These are phyloP conservation scores for Myotis findleyi DNA, from an alignment of 2,797 vertebrate species.

Conservation along the genomic window DNA sequence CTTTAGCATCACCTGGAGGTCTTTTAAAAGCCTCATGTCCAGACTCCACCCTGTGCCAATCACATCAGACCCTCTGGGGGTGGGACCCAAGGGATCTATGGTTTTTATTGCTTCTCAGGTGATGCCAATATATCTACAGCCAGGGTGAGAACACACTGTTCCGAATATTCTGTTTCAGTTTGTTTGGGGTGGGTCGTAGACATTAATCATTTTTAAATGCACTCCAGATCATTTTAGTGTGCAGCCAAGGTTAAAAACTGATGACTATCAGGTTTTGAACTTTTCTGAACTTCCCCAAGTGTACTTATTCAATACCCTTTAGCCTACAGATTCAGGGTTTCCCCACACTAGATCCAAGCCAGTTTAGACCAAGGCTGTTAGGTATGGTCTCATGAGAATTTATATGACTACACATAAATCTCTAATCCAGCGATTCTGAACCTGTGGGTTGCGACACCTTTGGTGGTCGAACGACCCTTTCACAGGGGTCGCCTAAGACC, in stretches of 20 bases:
- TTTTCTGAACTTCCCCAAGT: neutral
- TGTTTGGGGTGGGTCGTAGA: neutral
- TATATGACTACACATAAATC: neutral
- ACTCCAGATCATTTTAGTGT: neutral
- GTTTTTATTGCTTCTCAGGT: neutral
- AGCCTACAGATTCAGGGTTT: neutral
- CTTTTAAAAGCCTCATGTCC: neutral
- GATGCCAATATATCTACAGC: neutral
- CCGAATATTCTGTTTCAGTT: neutral
- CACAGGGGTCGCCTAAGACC: too few species aligned
- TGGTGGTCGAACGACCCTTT: too few species aligned
- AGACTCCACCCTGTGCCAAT: neutral
- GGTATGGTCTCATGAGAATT: neutral
- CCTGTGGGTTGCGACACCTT: too few species aligned
- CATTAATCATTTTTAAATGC: neutral
- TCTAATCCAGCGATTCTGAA: neutral
- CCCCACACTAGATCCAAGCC: neutral
- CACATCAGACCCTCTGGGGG: neutral
- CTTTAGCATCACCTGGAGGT: neutral
- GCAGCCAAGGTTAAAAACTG: neutral
- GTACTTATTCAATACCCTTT: neutral
- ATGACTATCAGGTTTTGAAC: neutral
- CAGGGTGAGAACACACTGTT: neutral
- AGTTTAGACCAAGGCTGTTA: neutral
- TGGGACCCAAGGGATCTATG: neutral